Conservation (phyloP, 1,140 invertebrate genomes). For the Euura saliciscinereae region DNA sequence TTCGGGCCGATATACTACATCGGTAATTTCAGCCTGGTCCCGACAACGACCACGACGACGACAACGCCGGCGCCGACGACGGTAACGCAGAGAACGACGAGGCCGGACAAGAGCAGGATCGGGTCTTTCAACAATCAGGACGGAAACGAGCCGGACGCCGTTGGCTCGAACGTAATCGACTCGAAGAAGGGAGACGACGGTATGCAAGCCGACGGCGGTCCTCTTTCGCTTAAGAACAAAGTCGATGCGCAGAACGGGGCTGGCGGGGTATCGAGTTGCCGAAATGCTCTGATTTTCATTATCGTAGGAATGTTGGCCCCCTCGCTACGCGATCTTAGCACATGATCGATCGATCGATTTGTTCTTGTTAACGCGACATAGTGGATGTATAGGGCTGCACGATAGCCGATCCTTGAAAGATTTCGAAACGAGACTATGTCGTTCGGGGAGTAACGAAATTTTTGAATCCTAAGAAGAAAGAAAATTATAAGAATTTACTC, state of each 20-base stretch:
- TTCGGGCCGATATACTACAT: slow-evolving; percentile 77
- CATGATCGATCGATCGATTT: no score
- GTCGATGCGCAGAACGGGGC: slow-evolving; percentile 23
- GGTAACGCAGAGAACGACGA: slow-evolving; percentile 61
- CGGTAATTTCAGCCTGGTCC: slow-evolving; percentile 74
- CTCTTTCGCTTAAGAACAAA: slow-evolving; percentile 49
- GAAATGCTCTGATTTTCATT: no score
- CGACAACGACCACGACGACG: slow-evolving; percentile 76
- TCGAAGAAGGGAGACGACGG: slow-evolving; percentile 39
- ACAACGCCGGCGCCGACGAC: slow-evolving; percentile 73
- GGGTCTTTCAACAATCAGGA: slow-evolving; percentile 16
- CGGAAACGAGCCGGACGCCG: slow-evolving; percentile 21
- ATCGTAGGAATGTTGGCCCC: no score
- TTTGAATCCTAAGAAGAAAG: neutral
- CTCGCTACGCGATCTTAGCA: no score
- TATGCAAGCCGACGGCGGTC: slow-evolving; percentile 46
- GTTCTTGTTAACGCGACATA: slow-evolving; percentile 18
- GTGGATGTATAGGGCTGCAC: no score
- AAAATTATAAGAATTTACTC: slow-evolving; percentile 15
- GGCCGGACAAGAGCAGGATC: slow-evolving; percentile 19
- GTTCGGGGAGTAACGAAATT: no score
- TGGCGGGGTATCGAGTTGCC: no score
- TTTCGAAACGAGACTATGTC: no score
- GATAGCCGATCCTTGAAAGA: no score
- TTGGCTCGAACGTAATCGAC: slow-evolving; percentile 47